Evolutionary conservation across 2,888 invertebrate species (phyloP).

Genomic region (Ceramica pisi): DNA sequence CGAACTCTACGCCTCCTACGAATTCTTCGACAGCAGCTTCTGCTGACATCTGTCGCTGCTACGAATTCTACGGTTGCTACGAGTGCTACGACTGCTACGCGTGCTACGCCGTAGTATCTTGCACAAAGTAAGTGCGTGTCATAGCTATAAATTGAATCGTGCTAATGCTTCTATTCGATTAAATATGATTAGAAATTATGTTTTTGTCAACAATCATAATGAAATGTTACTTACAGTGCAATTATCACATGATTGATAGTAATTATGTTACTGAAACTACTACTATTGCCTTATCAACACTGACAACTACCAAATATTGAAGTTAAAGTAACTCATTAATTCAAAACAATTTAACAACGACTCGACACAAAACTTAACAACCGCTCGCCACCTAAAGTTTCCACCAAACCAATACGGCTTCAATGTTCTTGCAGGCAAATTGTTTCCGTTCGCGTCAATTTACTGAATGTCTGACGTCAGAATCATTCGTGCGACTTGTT

Average conservation of each 20-base stretch:
- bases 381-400: slow-evolving; percentile 60
- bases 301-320: neutral
- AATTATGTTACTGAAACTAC: too few relatives aligned
- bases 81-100: neutral
- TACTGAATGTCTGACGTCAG: slow-evolving; percentile 75
- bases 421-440: slow-evolving; percentile 84
- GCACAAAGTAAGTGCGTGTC: neutral
- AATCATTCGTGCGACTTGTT: slow-evolving; percentile 68
- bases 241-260: neutral
- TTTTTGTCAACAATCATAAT: neutral
- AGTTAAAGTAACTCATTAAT: neutral
- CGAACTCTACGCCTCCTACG: neutral
- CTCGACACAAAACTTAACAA: slow-evolving; percentile 2
- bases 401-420: slow-evolving; percentile 67
- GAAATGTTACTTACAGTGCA: neutral
- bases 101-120: slow-evolving; percentile 21
- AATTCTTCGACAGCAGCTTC: neutral
- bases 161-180: neutral
- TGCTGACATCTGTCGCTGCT: neutral
- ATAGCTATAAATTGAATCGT: too few relatives aligned
- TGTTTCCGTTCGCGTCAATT: slow-evolving; percentile 86
- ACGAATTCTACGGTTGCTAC: neutral
- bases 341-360: neutral
- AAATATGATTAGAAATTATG: neutral
- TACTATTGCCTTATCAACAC: neutral